Percentiles rank a stretch among this genome's conserved stretches.
These are phyloP conservation scores for Corythornis cristatus DNA, from an alignment of 2,113 vertebrate species.

Conservation along the genomic window DNA sequence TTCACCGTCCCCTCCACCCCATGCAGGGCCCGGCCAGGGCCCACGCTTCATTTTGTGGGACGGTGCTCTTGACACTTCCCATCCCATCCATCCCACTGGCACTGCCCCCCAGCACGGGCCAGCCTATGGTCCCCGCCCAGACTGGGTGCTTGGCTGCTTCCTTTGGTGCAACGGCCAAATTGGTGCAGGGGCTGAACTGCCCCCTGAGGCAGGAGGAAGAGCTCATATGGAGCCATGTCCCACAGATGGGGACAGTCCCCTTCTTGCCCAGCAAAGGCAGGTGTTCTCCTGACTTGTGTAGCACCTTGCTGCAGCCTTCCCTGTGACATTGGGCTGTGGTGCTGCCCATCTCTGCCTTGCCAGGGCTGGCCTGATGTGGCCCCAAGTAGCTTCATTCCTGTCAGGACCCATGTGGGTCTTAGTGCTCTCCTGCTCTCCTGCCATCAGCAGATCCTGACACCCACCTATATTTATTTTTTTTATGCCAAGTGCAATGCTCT, in stretches of 20 bases:
- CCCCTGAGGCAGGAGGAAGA: background rate
- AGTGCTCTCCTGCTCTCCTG: background rate
- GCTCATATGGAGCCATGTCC: background rate
- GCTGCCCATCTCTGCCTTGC: background rate
- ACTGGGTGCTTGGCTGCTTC: background rate
- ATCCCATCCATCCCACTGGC: conserved; percentile 23
- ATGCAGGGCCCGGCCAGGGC: conserved; percentile 16
- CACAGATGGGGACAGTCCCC: background rate
- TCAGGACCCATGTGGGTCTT: background rate
- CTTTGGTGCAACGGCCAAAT: background rate
- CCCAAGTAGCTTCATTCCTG: background rate
- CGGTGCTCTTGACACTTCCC: conserved; percentile 35
- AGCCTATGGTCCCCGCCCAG: background rate
- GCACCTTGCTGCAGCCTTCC: background rate
- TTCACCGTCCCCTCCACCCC: background rate
- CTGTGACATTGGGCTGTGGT: background rate
- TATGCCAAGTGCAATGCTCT: background rate
- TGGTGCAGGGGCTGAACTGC: background rate
- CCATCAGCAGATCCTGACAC: background rate
- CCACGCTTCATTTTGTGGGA: conserved; percentile 2
- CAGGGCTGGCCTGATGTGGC: background rate
- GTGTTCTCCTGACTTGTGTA: background rate
- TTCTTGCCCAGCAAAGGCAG: background rate
- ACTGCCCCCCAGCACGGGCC: conserved; percentile 42
- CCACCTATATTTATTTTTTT: background rate